Percentiles rank a stretch among this genome's conserved stretches.
Evolutionary conservation across 2,888 invertebrate genomes (phyloP).

Genomic region (Drosophila monieri): DNA sequence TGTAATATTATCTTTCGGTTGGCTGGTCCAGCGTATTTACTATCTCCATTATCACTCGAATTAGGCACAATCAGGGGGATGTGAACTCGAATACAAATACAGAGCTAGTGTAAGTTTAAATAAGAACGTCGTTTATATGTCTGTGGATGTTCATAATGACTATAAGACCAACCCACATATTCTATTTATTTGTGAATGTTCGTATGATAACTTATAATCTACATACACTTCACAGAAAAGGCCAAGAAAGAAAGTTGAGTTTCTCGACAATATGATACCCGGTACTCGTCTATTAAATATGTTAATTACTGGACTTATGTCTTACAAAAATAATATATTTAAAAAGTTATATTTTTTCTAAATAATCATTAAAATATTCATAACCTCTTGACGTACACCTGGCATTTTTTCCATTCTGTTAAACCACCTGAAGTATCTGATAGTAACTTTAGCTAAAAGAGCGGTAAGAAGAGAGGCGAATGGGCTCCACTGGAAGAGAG

Average conservation of each 20-base stretch:
- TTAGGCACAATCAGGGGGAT: constrained; percentile 55
- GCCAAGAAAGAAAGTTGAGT: too few species aligned
- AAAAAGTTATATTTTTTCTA: not conserved
- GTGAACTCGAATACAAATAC: constrained; percentile 8
- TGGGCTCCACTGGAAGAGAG: constrained; percentile 3
- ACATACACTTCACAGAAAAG: too few species aligned
- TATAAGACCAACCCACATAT: not conserved
- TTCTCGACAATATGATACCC: too few species aligned
- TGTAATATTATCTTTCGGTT: constrained; percentile 12
- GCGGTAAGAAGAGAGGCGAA: not conserved
- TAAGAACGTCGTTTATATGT: not conserved
- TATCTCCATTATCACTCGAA: constrained; percentile 63
- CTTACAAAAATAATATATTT: not conserved
- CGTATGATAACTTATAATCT: too few species aligned
- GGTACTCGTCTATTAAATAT: too few species aligned
- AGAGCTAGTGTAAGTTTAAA: constrained; percentile 4
- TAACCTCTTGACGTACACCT: not conserved
- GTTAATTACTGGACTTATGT: too few species aligned
- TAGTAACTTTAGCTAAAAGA: not conserved
- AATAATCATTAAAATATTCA: not conserved
- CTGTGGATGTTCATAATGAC: not conserved
- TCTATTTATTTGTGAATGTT: too few species aligned
- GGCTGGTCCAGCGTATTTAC: constrained; percentile 25
- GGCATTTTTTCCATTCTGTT: constrained; percentile 12
- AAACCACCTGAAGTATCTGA: constrained; percentile 11